Base-by-base conservation (phyloP, 2,113 vertebrate species). In the Oreotrochilus melanogaster region DNA sequence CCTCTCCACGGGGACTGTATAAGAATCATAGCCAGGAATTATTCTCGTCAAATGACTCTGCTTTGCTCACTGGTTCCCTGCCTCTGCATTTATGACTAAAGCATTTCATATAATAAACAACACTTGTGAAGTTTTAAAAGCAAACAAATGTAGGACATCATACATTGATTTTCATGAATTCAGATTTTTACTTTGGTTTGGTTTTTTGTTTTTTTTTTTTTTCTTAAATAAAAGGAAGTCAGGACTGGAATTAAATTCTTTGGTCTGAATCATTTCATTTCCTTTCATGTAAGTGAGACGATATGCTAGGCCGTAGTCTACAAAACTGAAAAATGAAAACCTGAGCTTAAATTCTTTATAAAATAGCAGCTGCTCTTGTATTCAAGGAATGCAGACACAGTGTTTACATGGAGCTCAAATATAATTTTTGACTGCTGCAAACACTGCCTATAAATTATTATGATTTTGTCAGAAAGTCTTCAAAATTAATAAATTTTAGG, bases 21-120 rank as follows among this genome's bases (percentile, higher is more conserved):
- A 48, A 95, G 95, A 97, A 84, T 83, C 94, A 95, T 95, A 96
- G 96, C 97, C 97, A 96, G 97, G 92, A 96, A 89, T 94, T 94
- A 7, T 72, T 90, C 95, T 76, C 93, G 94, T 96, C 96, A 94
- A 85, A 91, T 96, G 78, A 85, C 92, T 95, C 81, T 86, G 39
- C 85, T 91, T 79, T 16, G 8, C 57, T 96, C 78, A 74, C 80
- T 67, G 93, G 75, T 86, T 97, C 93, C 85, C 72, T 96, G 82
- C 81, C 62, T 95, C 87, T 93, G 51, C 79, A 27, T 96, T 97
- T 85, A 81, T 94, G 92, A 79, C 85, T 92, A 93, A 93, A 24
- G 18, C 67, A 79, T 88, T 88, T 92, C 2, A 9, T 86, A 74
- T 73, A 80, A 69, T 82, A 88, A 96, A 89, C 67, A 84, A 48